Evolutionary conservation across 2,797 vertebrate genomes (phyloP), one percentile per base, ranked within the genome.

Genomic region (Myoxocephalus aenaeus): DNA sequence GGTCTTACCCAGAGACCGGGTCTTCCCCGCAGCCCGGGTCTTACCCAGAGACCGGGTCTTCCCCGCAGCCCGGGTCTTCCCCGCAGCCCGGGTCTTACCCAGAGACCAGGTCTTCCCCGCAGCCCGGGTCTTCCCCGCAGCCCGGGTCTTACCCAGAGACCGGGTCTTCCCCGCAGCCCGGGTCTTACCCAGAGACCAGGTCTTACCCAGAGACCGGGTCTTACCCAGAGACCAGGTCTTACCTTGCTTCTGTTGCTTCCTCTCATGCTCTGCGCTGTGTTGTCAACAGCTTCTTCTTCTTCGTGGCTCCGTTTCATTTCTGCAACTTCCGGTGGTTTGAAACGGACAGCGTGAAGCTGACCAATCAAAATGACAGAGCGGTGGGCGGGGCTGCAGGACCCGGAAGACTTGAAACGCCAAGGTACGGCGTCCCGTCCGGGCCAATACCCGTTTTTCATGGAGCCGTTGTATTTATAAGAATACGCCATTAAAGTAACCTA

Each of bases 241-340:
- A 88, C 90, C 82, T 87, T 88, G n/a, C 46, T 50, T 76, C 70
- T 85, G 7, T 65, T 38, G 5, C 62, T 65, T 61, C 83, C 74
- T 64, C 44, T 89, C 90, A 91, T 91, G 4, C 42, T 44, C 14
- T 44, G 40, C 4, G 40, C 13, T 42, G 36, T 3, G 14, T 11
- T 5, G 15, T 38, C 5, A 25, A 46, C 48, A 11, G 48, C 20
- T 20, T 10, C 22, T 13, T 5, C 5, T 53, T 13, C 51, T 13
- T 2, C 12, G 51, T 12, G n/a, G 10, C 22, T 25, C 4, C 22
- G 22, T 25, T 25, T 53, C n/a, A 13, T 4, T 22, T 29, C n/a
- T 9, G 0, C 11, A 2, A 11, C 2, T 75, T 85, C 83, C 74
- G 79, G 13, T 53, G 0, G 17, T 80, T 85, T 72, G 14, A 86